phyloP scores from a whole-genome alignment of 2,888 invertebrate genomes.

The Catocala sponsa region DNA sequence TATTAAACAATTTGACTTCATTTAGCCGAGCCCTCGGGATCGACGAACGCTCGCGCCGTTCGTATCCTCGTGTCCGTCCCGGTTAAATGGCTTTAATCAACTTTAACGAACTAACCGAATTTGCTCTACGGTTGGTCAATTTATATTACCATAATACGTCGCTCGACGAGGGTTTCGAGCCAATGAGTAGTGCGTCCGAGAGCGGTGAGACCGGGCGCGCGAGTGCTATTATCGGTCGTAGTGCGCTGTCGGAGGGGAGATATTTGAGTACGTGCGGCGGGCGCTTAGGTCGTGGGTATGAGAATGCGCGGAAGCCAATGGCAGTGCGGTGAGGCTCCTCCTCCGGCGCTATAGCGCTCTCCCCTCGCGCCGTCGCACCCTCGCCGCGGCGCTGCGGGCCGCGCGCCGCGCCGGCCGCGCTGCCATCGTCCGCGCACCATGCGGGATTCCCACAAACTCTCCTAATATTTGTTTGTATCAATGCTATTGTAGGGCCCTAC shows the following conservation, averaged over 20 bases:
- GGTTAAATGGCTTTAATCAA: slow-evolving; percentile 89
- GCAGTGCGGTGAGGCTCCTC: slow-evolving; percentile 62
- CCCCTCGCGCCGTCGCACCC: slow-evolving; percentile 51
- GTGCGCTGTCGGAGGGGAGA: slow-evolving; percentile 61
- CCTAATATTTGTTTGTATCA: slow-evolving; percentile 78
- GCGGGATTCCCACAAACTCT: slow-evolving; percentile 85
- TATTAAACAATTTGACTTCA: slow-evolving; percentile 86
- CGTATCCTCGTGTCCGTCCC: slow-evolving; percentile 84
- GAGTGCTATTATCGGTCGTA: slow-evolving; percentile 70
- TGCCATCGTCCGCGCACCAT: slow-evolving; percentile 61
- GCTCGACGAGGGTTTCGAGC: slow-evolving; percentile 63
- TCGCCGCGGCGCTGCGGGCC: slow-evolving; percentile 53
- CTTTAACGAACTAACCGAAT: slow-evolving; percentile 88
- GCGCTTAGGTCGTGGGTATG: slow-evolving; percentile 68
- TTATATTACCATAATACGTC: slow-evolving; percentile 87
- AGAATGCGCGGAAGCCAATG: slow-evolving; percentile 64
- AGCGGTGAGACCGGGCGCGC: slow-evolving; percentile 44
- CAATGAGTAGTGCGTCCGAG: slow-evolving; percentile 73
- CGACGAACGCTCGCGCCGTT: slow-evolving; percentile 83
- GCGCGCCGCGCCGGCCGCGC: slow-evolving; percentile 31
- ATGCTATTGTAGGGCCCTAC: slow-evolving; percentile 77
- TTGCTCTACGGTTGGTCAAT: slow-evolving; percentile 88
- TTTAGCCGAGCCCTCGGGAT: slow-evolving; percentile 80
- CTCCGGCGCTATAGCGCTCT: slow-evolving; percentile 47
- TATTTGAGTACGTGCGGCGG: slow-evolving; percentile 61